A percentile compares a stretch with the other conserved stretches of the same genome.
Evolutionary conservation across 30 jellyfish, hydroid and myxozoan species (phyloP).

Genomic region (Morbakka virulenta): DNA sequence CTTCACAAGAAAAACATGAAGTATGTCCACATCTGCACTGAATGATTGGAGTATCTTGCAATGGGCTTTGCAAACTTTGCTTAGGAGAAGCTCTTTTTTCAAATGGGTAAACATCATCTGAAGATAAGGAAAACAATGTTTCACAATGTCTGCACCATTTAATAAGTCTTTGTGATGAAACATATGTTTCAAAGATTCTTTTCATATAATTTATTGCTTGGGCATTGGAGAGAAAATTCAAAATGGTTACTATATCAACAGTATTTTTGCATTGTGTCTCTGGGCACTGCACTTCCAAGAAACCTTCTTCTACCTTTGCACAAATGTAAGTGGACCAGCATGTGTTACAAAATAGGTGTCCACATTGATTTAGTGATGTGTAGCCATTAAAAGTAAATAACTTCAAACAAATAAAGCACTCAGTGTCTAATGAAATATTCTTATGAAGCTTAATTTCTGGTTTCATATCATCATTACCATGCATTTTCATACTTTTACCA

Average conservation of each 20-base stretch:
- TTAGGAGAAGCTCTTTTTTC: too few relatives aligned
- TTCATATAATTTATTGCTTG: not conserved
- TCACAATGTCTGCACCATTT: constrained; percentile 49
- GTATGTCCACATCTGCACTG: constrained; percentile 5
- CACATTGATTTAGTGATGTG: not conserved
- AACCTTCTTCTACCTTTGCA: not conserved
- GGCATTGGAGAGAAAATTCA: too few relatives aligned
- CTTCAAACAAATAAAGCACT: too few relatives aligned
- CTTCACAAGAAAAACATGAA: constrained; percentile 35
- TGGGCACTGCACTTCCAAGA: constrained; percentile 12
- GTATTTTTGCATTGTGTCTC: constrained; percentile 7
- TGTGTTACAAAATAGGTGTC: constrained; percentile 29
- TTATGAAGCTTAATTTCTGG: too few relatives aligned
- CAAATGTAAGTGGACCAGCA: constrained; percentile 28
- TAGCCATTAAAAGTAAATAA: too few relatives aligned
- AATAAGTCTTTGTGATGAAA: not conserved
- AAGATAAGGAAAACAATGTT: not conserved
- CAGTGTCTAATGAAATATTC: too few relatives aligned
- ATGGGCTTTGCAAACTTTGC: not conserved
- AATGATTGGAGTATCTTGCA: constrained; percentile 17
- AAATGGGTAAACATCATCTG: too few relatives aligned
- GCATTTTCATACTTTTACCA: too few relatives aligned
- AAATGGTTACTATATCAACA: too few relatives aligned
- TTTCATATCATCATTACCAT: too few relatives aligned
- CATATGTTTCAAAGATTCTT: constrained; percentile 2